Percentiles rank a stretch among this genome's conserved stretches.
Evolutionary conservation across 2,888 invertebrate species (phyloP).

Genomic region (Patella caerulea): DNA sequence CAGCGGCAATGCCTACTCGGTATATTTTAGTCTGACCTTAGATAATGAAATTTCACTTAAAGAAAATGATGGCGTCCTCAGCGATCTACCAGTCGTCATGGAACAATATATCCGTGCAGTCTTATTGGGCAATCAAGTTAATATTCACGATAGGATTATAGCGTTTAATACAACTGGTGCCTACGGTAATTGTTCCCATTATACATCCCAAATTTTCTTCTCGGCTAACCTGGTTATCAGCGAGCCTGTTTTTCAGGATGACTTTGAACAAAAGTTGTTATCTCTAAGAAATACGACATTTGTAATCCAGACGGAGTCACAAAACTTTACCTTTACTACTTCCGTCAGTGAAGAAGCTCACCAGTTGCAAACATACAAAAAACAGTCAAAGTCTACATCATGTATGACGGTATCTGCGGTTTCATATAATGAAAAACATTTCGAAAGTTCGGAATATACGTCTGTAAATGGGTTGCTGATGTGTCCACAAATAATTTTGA

Average conservation of each 20-base stretch:
- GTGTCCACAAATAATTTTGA: constrained; percentile 28
- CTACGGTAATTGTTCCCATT: constrained; percentile 28
- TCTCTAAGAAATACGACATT: constrained; percentile 20
- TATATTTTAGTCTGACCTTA: constrained; percentile 31
- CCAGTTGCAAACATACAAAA: neutral
- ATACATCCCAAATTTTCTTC: constrained; percentile 22
- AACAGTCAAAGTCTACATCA: neutral
- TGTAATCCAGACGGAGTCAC: neutral
- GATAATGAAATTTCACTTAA: constrained; percentile 18
- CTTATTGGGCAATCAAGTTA: neutral
- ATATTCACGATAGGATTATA: constrained; percentile 30
- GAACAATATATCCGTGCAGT: constrained; percentile 19
- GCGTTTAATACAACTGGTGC: constrained; percentile 35
- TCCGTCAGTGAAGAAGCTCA: neutral
- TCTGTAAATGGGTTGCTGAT: constrained; percentile 26
- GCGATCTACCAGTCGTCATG: constrained; percentile 30
- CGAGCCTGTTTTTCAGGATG: constrained; percentile 13
- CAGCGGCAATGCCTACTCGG: constrained; percentile 25
- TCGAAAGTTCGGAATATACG: constrained; percentile 14
- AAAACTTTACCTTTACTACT: constrained; percentile 25
- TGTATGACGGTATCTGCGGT: neutral
- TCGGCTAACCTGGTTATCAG: constrained; percentile 25
- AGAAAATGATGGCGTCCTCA: constrained; percentile 29
- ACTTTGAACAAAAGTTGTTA: constrained; percentile 22
- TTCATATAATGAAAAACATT: neutral